These are phyloP conservation scores for Sitophilus oryzae DNA, from an alignment of 1,140 invertebrate genomes.

Conservation along the genomic window DNA sequence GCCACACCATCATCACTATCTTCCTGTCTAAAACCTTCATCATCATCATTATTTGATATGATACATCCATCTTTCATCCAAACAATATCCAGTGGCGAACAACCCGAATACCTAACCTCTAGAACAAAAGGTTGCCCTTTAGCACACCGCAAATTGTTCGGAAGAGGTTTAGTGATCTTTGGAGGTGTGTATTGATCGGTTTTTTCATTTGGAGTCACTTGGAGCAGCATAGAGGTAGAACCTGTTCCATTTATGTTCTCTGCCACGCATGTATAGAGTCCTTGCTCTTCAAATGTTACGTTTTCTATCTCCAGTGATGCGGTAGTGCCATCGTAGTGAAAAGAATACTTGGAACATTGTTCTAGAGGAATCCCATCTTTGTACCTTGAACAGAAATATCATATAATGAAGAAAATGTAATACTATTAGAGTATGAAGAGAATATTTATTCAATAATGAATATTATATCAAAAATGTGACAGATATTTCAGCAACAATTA, in stretches of 20 bases:
- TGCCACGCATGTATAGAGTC: conserved; percentile 67
- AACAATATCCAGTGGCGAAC: conserved; percentile 57
- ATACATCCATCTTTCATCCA: conserved; percentile 68
- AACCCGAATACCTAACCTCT: conserved; percentile 40
- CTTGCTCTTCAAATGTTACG: conserved; percentile 50
- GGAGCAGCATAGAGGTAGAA: conserved; percentile 23
- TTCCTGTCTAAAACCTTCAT: conserved; percentile 55
- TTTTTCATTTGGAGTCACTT: conserved; percentile 24
- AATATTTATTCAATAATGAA: too few species aligned
- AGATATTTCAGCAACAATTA: too few species aligned
- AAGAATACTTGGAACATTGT: conserved; percentile 40
- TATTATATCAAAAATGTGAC: too few species aligned
- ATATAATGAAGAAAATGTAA: not conserved
- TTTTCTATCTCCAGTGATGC: conserved; percentile 49
- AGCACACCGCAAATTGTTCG: not conserved
- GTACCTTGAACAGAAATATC: conserved; percentile 38
- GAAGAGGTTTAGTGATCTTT: conserved; percentile 27
- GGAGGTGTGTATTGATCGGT: conserved; percentile 23
- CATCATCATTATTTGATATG: conserved; percentile 59
- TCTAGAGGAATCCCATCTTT: conserved; percentile 52
- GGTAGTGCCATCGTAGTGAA: conserved; percentile 42
- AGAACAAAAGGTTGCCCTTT: conserved; percentile 28
- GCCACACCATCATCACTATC: conserved; percentile 56
- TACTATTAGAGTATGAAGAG: not conserved
- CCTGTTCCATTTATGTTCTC: conserved; percentile 58